Conservation (phyloP, 2,888 invertebrate genomes). For the Patella pellucida region DNA sequence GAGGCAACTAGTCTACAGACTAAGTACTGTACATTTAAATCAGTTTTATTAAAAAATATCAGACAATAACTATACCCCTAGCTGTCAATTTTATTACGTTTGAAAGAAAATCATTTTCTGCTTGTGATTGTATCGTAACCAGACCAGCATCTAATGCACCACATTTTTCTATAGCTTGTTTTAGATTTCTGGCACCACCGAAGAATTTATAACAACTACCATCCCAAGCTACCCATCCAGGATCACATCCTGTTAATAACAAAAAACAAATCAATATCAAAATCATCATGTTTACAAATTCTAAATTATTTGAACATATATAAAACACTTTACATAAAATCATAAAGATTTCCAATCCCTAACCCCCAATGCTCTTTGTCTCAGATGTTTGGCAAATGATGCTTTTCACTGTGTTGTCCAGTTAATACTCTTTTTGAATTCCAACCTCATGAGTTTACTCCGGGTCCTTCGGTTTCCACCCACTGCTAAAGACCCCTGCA, state of each 20-base stretch:
- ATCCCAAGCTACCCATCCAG: conserved; percentile 73
- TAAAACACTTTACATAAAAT: neutral
- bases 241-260: conserved; percentile 67
- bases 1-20: no score
- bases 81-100: conserved; percentile 69
- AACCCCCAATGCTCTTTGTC: no score
- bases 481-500: no score
- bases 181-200: conserved; percentile 57
- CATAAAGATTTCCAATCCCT: no score
- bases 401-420: no score
- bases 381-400: no score
- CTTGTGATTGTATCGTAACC: conserved; percentile 72
- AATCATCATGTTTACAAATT: neutral
- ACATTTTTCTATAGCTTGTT: conserved; percentile 69
- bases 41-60: no score
- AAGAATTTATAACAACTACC: conserved; percentile 74
- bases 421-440: no score
- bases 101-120: conserved; percentile 76
- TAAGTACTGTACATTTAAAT: no score
- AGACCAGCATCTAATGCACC: conserved; percentile 70
- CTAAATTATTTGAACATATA: neutral
- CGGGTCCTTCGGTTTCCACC: no score
- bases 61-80: no score
- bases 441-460: no score
- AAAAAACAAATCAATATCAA: neutral